Conservation (phyloP, 2,888 invertebrate species). For the Ashinkailepas kermadecensis region DNA sequence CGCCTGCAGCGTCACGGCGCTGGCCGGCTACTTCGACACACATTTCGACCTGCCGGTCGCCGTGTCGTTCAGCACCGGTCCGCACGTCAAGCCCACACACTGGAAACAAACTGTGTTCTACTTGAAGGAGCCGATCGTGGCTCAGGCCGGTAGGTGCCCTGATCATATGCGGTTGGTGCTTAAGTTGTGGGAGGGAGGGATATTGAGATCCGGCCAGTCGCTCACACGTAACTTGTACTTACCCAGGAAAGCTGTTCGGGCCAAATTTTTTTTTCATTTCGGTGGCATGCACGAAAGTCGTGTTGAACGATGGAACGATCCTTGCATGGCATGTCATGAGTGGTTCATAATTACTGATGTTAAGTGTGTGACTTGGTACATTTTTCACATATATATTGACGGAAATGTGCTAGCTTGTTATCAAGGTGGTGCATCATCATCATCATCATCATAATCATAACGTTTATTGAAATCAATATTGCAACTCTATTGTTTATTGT, state of each 20-base stretch:
- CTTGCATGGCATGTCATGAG: no score
- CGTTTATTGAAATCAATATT: no score
- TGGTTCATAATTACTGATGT: no score
- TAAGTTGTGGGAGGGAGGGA: background rate
- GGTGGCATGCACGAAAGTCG: no score
- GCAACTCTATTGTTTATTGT: no score
- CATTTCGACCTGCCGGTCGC: constrained; percentile 64
- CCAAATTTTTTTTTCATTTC: background rate
- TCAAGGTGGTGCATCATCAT: no score
- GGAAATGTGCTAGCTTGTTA: no score
- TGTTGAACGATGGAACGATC: no score
- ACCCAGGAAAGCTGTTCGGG: background rate
- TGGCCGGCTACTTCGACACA: constrained; percentile 85
- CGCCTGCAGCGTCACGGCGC: constrained; percentile 60
- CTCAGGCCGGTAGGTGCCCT: constrained; percentile 52
- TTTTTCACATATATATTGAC: no score
- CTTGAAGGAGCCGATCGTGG: constrained; percentile 60
- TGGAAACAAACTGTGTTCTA: constrained; percentile 94
- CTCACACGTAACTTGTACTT: no score
- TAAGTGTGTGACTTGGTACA: no score
- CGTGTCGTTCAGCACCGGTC: constrained; percentile 70
- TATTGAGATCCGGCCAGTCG: background rate
- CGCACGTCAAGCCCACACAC: constrained; percentile 66
- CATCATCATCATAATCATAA: no score
- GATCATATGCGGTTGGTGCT: background rate